These are phyloP conservation scores for Tetramorium parvispinum DNA, from an alignment of 1,140 invertebrate genomes.

Conservation along the genomic window DNA sequence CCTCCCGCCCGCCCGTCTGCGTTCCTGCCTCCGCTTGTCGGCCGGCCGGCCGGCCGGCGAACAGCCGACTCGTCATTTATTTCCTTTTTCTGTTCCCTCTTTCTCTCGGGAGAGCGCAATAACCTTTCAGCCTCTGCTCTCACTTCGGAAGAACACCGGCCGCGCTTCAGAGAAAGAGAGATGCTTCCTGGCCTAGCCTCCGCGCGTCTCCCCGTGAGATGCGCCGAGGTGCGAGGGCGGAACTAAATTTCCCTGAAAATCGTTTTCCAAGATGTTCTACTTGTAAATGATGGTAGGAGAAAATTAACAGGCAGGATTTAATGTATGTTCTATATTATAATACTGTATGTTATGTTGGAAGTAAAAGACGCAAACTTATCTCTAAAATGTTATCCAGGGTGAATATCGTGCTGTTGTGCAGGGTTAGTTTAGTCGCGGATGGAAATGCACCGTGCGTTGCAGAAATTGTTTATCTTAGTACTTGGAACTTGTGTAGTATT, in stretches of 20 bases:
- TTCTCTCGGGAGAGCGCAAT: conserved; percentile 40
- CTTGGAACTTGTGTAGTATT: neutral
- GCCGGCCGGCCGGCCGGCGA: conserved; percentile 21
- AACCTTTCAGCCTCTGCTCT: conserved; percentile 54
- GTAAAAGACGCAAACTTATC: conserved; percentile 6
- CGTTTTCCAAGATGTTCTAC: conserved; percentile 2
- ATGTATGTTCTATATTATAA: neutral
- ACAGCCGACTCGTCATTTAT: conserved; percentile 15
- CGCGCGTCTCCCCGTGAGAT: neutral
- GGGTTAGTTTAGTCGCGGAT: neutral
- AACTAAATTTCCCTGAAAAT: conserved; percentile 17
- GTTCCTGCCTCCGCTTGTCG: neutral
- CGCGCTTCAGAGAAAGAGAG: conserved; percentile 1
- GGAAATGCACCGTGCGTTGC: neutral
- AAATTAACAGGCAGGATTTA: neutral
- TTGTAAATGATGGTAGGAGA: neutral
- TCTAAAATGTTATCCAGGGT: neutral
- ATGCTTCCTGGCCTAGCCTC: neutral
- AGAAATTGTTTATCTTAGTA: neutral
- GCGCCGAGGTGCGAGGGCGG: conserved; percentile 1
- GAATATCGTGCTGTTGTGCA: neutral
- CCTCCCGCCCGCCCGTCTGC: no score
- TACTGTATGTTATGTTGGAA: neutral
- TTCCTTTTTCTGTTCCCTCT: conserved; percentile 24
- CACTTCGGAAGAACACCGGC: conserved; percentile 20